phyloP scores from a whole-genome alignment of 2,888 invertebrate genomes.

The Empis livida region DNA sequence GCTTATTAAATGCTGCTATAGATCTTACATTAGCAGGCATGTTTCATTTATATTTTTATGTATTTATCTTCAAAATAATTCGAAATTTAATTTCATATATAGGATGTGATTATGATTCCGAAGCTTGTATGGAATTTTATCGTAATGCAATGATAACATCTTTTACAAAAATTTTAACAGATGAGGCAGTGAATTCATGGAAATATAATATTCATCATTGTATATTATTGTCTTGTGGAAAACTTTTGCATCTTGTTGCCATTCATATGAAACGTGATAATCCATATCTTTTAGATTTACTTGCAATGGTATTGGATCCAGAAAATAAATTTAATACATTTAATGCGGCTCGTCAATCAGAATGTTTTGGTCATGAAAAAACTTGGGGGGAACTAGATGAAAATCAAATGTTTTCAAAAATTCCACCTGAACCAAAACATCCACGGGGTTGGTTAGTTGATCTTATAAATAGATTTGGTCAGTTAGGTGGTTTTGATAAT shows the following conservation, averaged over 20 bases:
- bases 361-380: constrained; percentile 29
- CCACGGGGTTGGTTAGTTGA: constrained; percentile 94
- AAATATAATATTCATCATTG: constrained; percentile 93
- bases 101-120: constrained; percentile 79
- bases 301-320: constrained; percentile 90
- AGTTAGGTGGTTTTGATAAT: constrained; percentile 77
- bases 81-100: too few relatives aligned
- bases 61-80: too few relatives aligned
- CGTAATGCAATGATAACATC: constrained; percentile 87
- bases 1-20: constrained; percentile 77
- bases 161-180: constrained; percentile 91
- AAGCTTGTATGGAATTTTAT: constrained; percentile 88
- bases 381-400: constrained; percentile 49
- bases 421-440: constrained; percentile 63
- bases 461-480: constrained; percentile 87
- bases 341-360: constrained; percentile 31
- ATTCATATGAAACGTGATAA: constrained; percentile 81
- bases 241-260: constrained; percentile 84
- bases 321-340: constrained; percentile 70
- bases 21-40: constrained; percentile 72
- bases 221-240: constrained; percentile 86
- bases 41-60: constrained; percentile 9
- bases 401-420: constrained; percentile 46
- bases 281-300: constrained; percentile 79
- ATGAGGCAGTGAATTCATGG: constrained; percentile 97